Base-by-base conservation (phyloP, 2,888 invertebrate genomes). In the Lampropteryx suffumata region DNA sequence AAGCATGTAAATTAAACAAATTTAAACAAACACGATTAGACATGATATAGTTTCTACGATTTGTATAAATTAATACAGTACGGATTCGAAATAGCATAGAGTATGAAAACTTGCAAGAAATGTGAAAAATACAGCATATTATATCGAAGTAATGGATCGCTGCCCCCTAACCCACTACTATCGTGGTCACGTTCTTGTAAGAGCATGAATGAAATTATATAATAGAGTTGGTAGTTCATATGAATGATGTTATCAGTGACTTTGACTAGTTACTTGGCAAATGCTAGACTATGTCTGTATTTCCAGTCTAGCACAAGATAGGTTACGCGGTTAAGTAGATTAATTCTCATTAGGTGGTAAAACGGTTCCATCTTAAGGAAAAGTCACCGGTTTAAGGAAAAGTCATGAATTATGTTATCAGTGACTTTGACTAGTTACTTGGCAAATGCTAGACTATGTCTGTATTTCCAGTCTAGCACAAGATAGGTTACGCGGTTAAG, bases 191-290 rank as follows among this genome's bases (percentile, higher is more conserved):
- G 32, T 32, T 41, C 30, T 39, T 34, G 44, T 30, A 27, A 24
- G 2, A 36, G 5, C 17, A 42, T 51, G 42, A 51, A 46, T 51
- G 36, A 34, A 50, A 10, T 50, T 44, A 45, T 40, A 14, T 37
- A 37, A 42, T 28, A 29, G 14, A 17, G 21, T n/a, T 26, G 17
- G 5, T 10, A 41, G 35, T 39, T 7, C 34, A 29, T 47, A 28
- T 24, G n/a, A 44, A 36, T 44, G 9, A 28, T 28, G n/a, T 17
- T 44, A 44, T 35, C 35, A 21, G n/a, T n/a, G n/a, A n/a, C n/a
- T n/a, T 12, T 37, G 10, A 21, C 17, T n/a, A 35, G 7, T 26
- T 34, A 28, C 17, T 13, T 14, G 13, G 17, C 24, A 30, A 41
- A 26, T 9, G 35, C 39, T 39, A 17, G 10, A 29, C 14, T 29